A percentile compares a stretch with the other conserved stretches of the same genome.
Evolutionary conservation across 2,113 vertebrate species (phyloP).

Genomic region (Lepidiolamprologus cunningtoni): DNA sequence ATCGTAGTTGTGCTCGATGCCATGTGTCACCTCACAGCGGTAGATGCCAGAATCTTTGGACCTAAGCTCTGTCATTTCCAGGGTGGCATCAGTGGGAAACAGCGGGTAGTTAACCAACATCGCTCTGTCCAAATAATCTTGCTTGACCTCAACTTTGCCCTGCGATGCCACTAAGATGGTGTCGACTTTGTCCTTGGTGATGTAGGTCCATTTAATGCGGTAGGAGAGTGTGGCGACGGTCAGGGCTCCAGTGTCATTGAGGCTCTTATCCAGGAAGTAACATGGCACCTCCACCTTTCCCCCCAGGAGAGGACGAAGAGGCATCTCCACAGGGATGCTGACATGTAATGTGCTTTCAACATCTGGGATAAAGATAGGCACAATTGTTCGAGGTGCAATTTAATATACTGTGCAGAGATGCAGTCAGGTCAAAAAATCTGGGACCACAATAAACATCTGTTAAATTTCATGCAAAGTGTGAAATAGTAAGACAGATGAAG

Average conservation of each 20-base stretch:
- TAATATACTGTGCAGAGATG: background rate
- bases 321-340: constrained; percentile 83
- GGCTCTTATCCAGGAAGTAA: constrained; percentile 85
- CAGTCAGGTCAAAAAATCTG: background rate
- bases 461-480: background rate
- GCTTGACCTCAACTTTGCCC: constrained; percentile 76
- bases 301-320: constrained; percentile 80
- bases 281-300: constrained; percentile 85
- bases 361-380: constrained; percentile 24
- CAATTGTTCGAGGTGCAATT: background rate
- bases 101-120: constrained; percentile 86
- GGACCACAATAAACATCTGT: background rate
- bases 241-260: constrained; percentile 76
- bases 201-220: constrained; percentile 89
- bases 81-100: constrained; percentile 81
- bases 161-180: constrained; percentile 82
- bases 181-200: constrained; percentile 75
- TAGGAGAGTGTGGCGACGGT: constrained; percentile 74
- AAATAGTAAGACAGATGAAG: background rate
- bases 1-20: constrained; percentile 85
- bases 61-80: constrained; percentile 82
- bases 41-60: constrained; percentile 88
- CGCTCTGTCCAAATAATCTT: constrained; percentile 78
- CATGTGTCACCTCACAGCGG: constrained; percentile 87
- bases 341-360: constrained; percentile 74